Evolutionary conservation across 1,140 invertebrate genomes (phyloP), one percentile per base, ranked within the genome.

Genomic region (Pseudachorutes palmiensis): DNA sequence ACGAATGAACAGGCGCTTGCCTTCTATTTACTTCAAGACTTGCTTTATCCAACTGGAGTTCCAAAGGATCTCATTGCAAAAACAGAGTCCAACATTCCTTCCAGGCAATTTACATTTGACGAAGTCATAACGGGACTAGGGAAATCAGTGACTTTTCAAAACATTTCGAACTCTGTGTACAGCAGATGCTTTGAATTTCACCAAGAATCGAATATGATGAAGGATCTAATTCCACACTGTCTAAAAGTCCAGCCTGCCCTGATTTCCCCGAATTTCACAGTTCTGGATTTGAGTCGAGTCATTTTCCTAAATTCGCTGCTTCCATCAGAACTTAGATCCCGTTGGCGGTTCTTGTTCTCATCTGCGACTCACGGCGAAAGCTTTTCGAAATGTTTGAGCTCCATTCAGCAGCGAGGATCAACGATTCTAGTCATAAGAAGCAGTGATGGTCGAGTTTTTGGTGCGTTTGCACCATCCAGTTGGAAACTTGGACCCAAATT

Each of bases 281-380:
- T 90, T 71, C 81, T 89, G 5, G 88, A 89, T 74, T 78, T 89
- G 63, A 85, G 86, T 1, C 86, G 89, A 76, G 84, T 92, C 58
- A 79, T 90, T 26, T 91, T 89, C 79, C 78, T 91, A 12, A 90
- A 90, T 78, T 82, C 84, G 1, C 84, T 88, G 75, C 76, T 92
- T 57, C 88, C 89, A 0, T 81, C 82, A 57, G 85, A 88, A 65
- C 81, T 86, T 57, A 83, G 87, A 69, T 80, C 85, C 64, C 86
- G 88, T 75, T 92, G 89, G 89, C 79, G 89, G 72, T 90, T 91
- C 73, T 79, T 92, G 0, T 92, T 90, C 79, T 91, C 89, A 22
- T 89, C 88, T 58, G 84, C 87, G 75, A 85, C 88, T 60, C 88
- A 91, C 68, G 90, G 90, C 0, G 89, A 91, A 77, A 89, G 87